Evolutionary conservation across 1,140 invertebrate genomes (phyloP), one percentile per base, ranked within the genome.

Genomic region (Neodiprion lecontei): DNA sequence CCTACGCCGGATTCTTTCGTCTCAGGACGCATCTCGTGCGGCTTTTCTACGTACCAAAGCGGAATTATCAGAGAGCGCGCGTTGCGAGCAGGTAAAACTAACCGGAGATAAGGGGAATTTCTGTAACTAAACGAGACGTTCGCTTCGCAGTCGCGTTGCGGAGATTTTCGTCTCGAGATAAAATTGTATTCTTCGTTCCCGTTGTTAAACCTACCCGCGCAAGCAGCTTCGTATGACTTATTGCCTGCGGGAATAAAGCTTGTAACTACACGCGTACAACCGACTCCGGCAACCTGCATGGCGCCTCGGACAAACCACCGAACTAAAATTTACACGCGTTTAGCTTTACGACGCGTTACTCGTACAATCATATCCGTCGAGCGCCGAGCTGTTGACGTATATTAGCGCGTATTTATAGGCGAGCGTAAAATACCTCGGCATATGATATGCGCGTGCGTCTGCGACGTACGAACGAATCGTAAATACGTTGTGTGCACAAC

Each of bases 351-450:
- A 70, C 53, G 49, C 50, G 68, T 70, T 48, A 17, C 11, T 61
- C 5, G 28, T 40, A 40, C 28, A 2, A 40, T 40, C 28, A 40
- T 40, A 40, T 40, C 28, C 28, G 28, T 40, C 28, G 28, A 40
- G 28, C 28, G 5, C 1, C 28, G 5, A 61, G 53, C 11, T 61
- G 8, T 61, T 5, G 53, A 17, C n/a, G 53, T 40, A 40, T 40
- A 61, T 12, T 12, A 14, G 53, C 53, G 17, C 61, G 47, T 75
- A 75, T 75, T 75, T 75, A 75, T 75, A 71, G 74, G 65, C 69
- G 49, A 75, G 74, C 69, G 71, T 75, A 75, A 75, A 75, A 53
- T 65, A 75, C 61, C 67, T 70, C 67, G 21, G 11, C 53, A 68
- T 71, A 61, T 67, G 67, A 68, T 68, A 74, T 49, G n/a, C 50